Percentiles rank a stretch among this genome's conserved stretches.
Evolutionary conservation across 2,113 vertebrate genomes (phyloP).

Genomic region (Elachura formosa): DNA sequence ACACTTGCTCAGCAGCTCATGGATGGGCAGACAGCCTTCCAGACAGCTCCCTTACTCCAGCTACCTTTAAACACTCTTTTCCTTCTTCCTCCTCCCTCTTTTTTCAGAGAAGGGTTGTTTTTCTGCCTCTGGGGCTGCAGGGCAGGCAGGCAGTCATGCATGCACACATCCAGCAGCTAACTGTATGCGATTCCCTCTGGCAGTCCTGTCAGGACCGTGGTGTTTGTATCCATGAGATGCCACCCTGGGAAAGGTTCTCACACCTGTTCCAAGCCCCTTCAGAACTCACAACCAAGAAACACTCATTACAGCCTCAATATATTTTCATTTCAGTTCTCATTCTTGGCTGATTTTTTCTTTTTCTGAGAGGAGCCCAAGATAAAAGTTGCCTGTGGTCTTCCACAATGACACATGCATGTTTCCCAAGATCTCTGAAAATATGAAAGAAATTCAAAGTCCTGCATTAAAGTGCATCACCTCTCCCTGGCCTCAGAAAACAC

Average conservation of each 20-base stretch:
- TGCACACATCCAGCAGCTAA: background rate
- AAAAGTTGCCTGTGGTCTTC: background rate
- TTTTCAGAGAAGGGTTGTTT: background rate
- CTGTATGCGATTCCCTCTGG: background rate
- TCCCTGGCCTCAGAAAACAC: background rate
- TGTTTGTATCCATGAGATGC: background rate
- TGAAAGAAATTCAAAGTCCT: background rate
- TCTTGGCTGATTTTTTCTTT: background rate
- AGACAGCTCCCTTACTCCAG: background rate
- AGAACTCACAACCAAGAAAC: background rate
- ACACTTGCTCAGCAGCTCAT: background rate
- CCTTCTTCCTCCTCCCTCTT: background rate
- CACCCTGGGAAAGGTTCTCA: background rate
- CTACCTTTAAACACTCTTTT: background rate
- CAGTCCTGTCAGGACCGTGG: background rate
- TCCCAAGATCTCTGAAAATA: background rate
- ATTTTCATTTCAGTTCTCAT: background rate
- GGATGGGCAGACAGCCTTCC: background rate
- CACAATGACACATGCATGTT: background rate
- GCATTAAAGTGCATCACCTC: background rate
- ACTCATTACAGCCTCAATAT: background rate
- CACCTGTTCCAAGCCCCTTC: background rate
- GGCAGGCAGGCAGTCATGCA: background rate
- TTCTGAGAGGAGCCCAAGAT: background rate
- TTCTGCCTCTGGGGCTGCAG: background rate